Conservation (phyloP, 37 sponge, comb jelly and placozoan genomes). For the Eunapius fragilis region DNA sequence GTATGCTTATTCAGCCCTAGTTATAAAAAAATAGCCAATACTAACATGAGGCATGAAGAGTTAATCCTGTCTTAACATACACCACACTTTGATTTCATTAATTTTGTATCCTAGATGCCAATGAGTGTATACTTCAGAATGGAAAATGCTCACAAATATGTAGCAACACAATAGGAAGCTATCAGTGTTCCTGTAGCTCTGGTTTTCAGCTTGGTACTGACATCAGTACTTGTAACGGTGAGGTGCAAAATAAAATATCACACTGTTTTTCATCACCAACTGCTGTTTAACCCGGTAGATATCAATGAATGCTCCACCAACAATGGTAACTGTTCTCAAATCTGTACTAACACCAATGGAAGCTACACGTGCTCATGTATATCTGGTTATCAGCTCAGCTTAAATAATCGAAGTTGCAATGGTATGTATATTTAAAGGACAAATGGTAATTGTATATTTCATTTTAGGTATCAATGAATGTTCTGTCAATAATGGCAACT, state of each 20-base stretch:
- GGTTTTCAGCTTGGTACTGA: background rate
- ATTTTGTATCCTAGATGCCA: no score
- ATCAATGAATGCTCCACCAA: background rate
- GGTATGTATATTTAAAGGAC: background rate
- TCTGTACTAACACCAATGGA: background rate
- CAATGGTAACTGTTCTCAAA: background rate
- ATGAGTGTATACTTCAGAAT: background rate
- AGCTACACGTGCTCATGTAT: background rate
- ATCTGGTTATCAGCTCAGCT: background rate
- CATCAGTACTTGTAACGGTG: background rate
- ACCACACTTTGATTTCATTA: no score
- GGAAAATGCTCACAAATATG: background rate
- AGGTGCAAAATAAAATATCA: no score
- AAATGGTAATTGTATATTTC: no score
- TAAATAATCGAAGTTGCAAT: background rate
- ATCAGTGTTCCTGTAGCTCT: background rate
- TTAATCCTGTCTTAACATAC: no score
- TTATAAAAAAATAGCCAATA: background rate
- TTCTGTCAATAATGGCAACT: background rate
- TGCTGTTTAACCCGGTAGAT: background rate
- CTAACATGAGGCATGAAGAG: background rate
- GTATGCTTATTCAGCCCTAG: background rate
- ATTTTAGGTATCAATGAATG: conserved; percentile 6
- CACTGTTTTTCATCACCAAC: background rate
- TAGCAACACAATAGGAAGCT: background rate